phyloP scores from a whole-genome alignment of 2,888 invertebrate species.

The Drosophila austrosaltans region DNA sequence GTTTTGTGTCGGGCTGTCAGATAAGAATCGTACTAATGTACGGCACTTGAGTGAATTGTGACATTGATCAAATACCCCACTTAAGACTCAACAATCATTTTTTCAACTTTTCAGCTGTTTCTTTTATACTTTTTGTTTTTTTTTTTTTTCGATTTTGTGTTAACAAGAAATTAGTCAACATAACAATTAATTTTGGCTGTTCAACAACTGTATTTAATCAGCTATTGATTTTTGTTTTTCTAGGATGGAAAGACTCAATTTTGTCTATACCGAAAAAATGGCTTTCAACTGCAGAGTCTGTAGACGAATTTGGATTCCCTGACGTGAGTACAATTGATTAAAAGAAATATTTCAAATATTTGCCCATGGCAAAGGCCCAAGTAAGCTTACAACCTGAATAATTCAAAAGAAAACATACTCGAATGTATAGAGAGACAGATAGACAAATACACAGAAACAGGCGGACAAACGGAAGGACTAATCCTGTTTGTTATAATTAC shows the following conservation, averaged over 20 bases:
- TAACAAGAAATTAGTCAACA: constrained; percentile 52
- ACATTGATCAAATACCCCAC: constrained; percentile 61
- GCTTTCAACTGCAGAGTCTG: constrained; percentile 85
- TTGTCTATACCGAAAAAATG: constrained; percentile 89
- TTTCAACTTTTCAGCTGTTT: neutral
- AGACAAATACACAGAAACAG: constrained; percentile 28
- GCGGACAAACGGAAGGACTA: constrained; percentile 61
- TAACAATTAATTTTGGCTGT: constrained; percentile 41
- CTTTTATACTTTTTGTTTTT: neutral
- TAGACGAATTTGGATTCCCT: constrained; percentile 84
- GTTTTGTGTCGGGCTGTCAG: constrained; percentile 8
- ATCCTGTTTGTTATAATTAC: constrained; percentile 83
- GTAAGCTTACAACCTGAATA: constrained; percentile 66
- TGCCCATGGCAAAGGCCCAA: constrained; percentile 39
- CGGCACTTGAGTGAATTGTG: constrained; percentile 39
- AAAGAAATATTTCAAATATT: constrained; percentile 66
- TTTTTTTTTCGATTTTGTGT: neutral
- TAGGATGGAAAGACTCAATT: constrained; percentile 91
- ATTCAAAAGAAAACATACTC: constrained; percentile 57
- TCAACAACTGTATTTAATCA: constrained; percentile 25
- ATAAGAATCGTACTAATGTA: constrained; percentile 12
- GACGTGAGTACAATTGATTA: constrained; percentile 81
- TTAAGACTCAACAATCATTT: constrained; percentile 18
- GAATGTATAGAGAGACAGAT: constrained; percentile 21
- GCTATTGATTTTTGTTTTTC: constrained; percentile 20